Conservation (phyloP, 1,140 invertebrate genomes). For the Teleopsis dalmanni region DNA sequence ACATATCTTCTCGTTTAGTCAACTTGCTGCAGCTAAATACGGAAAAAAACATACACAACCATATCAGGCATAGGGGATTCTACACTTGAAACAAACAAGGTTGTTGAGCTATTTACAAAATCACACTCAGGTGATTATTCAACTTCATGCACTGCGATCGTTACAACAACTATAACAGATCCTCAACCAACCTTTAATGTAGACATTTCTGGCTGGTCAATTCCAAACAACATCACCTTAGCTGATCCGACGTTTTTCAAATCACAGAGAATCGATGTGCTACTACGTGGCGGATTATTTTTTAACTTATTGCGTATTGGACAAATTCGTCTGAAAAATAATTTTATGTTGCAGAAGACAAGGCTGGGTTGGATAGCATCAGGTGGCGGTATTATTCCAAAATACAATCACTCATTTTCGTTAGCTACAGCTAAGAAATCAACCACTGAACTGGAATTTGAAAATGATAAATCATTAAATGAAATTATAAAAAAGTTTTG, state of each 20-base stretch:
- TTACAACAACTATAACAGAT: background rate
- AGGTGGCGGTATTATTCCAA: background rate
- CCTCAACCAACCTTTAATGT: slow-evolving; percentile 1
- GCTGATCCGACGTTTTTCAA: slow-evolving; percentile 20
- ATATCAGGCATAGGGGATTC: background rate
- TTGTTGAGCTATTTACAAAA: background rate
- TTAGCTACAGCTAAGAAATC: background rate
- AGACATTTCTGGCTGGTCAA: slow-evolving; percentile 1
- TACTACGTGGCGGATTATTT: slow-evolving; percentile 22
- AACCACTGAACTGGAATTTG: background rate
- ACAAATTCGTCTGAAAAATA: slow-evolving; percentile 20
- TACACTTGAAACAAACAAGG: background rate
- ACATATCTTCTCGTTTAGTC: slow-evolving; percentile 1
- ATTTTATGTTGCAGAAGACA: slow-evolving; percentile 10
- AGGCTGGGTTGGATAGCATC: slow-evolving; percentile 4
- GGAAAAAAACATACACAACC: background rate
- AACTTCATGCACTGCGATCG: background rate
- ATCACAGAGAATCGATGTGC: slow-evolving; percentile 19
- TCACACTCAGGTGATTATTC: background rate
- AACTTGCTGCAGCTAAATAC: background rate
- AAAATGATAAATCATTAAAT: too few species aligned
- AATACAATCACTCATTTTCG: background rate
- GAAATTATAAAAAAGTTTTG: background rate
- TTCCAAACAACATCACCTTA: slow-evolving; percentile 15
- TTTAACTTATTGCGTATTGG: slow-evolving; percentile 13